These are phyloP conservation scores for Eclectus roratus DNA, from an alignment of 2,113 vertebrate genomes.

Conservation along the genomic window DNA sequence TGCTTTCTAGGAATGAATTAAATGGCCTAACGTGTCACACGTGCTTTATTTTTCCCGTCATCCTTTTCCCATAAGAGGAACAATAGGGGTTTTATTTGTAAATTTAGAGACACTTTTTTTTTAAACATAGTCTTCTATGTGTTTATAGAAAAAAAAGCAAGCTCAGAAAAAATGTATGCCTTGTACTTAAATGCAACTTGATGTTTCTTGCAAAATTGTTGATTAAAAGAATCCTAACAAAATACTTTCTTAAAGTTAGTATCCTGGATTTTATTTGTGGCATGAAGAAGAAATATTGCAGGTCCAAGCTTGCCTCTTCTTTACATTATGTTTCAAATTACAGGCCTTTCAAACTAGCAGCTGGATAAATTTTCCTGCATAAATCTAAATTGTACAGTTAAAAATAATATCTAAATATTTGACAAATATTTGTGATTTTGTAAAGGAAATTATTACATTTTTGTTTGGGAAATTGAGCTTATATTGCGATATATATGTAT, in stretches of 20 bases:
- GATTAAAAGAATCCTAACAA: neutral
- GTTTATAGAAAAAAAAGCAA: neutral
- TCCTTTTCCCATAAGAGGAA: neutral
- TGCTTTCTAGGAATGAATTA: neutral
- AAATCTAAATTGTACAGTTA: neutral
- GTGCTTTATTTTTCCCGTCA: neutral
- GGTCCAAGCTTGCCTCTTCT: neutral
- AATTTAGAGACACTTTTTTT: neutral
- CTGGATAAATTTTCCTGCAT: neutral
- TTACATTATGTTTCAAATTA: neutral
- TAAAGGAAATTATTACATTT: neutral
- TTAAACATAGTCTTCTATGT: neutral
- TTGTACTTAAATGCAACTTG: neutral
- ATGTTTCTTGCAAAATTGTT: neutral
- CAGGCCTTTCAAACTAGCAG: neutral
- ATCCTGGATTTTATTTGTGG: neutral
- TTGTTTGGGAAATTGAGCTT: neutral
- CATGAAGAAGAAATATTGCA: neutral
- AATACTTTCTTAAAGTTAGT: neutral
- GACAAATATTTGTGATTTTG: neutral
- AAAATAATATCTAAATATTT: neutral
- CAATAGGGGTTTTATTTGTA: neutral
- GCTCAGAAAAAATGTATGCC: neutral
- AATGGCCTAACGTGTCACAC: neutral
- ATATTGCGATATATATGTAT: neutral